Conservation (phyloP, 2,797 vertebrate species). For the Sebastiscus albofasciatus region DNA sequence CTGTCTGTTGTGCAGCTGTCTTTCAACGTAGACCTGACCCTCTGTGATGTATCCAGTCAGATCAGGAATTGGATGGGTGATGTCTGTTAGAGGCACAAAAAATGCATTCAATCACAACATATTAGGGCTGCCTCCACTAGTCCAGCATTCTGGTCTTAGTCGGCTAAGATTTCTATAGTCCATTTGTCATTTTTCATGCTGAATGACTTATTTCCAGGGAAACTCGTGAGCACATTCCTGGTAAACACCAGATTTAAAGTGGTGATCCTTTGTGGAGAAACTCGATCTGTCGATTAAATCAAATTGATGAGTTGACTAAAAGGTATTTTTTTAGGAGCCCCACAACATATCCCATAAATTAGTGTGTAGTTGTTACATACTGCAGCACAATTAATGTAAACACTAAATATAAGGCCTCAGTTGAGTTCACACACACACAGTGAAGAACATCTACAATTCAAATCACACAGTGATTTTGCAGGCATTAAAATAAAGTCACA, state of each 20-base stretch:
- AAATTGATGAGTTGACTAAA: too few species aligned
- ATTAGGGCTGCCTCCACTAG: too few species aligned
- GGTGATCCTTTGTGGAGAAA: too few species aligned
- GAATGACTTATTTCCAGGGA: too few species aligned
- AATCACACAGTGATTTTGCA: background rate
- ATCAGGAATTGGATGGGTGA: conserved; percentile 89
- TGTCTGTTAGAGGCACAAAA: conserved; percentile 73
- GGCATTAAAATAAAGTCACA: background rate
- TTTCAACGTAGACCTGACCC: conserved; percentile 87
- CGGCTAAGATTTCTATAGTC: background rate
- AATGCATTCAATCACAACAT: background rate
- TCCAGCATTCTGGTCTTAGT: too few species aligned
- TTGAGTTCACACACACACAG: background rate
- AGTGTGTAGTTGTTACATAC: background rate
- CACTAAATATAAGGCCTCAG: background rate
- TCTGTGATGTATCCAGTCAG: conserved; percentile 89
- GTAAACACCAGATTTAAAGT: too few species aligned
- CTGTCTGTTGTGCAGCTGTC: conserved; percentile 90
- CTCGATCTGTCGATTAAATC: background rate
- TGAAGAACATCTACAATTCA: background rate
- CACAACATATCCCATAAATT: background rate
- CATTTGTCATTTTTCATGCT: background rate
- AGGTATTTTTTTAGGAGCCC: too few species aligned
- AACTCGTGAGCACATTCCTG: too few species aligned
- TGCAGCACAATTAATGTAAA: background rate